Evolutionary conservation across 2,797 vertebrate species (phyloP).

Genomic region (Euthynnus affinis): DNA sequence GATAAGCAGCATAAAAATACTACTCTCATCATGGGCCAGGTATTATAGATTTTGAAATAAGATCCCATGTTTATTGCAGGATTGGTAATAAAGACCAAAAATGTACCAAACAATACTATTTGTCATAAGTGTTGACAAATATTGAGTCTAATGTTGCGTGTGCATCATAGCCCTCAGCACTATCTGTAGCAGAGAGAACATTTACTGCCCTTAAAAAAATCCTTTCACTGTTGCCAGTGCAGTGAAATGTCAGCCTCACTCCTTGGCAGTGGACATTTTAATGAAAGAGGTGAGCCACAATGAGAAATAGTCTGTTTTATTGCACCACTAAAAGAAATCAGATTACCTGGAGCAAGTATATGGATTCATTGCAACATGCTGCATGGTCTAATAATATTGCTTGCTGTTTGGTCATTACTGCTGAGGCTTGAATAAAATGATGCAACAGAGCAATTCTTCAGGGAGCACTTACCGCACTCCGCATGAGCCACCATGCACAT

Average conservation of each 20-base stretch:
- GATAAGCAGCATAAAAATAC: neutral
- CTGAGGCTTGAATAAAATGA: constrained; percentile 52
- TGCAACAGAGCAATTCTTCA: constrained; percentile 40
- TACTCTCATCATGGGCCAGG: neutral
- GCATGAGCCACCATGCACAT: constrained; percentile 12
- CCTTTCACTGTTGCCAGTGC: neutral
- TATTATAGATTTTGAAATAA: neutral
- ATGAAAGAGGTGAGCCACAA: constrained; percentile 54
- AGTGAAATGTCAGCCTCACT: constrained; percentile 18
- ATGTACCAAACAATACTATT: neutral
- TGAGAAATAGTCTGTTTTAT: constrained; percentile 55
- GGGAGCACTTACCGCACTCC: constrained; percentile 42
- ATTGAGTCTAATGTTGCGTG: neutral
- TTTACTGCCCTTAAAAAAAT: constrained; percentile 15
- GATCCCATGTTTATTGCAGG: neutral
- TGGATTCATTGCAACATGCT: constrained; percentile 42
- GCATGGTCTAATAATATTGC: constrained; percentile 32
- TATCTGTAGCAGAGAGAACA: constrained; percentile 5
- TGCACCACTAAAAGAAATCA: constrained; percentile 53
- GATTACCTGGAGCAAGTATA: constrained; percentile 57
- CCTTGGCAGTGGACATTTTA: constrained; percentile 27
- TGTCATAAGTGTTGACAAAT: constrained; percentile 13
- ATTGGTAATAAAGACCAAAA: neutral
- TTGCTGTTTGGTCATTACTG: constrained; percentile 59
- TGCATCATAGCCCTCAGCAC: neutral